A percentile compares a stretch with the other conserved stretches of the same genome.
Conservation (phyloP, 2,113 vertebrate species). For the Macrotus californicus region DNA sequence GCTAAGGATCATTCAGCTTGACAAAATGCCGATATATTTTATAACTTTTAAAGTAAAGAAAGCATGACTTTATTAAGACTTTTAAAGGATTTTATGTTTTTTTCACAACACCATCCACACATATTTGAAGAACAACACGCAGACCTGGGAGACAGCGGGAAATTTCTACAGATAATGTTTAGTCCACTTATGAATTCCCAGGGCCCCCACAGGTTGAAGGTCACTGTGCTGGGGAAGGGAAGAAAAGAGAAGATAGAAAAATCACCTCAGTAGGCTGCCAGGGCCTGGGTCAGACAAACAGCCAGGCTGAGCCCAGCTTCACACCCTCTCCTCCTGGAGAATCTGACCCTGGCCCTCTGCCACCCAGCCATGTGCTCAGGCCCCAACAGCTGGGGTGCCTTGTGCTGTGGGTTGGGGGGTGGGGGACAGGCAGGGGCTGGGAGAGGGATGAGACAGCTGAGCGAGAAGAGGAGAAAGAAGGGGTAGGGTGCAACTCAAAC, state of each 20-base stretch:
- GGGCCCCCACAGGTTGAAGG: not conserved
- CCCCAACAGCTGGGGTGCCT: slow-evolving; percentile 19
- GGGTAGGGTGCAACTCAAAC: not conserved
- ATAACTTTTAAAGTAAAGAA: not conserved
- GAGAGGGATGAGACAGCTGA: not conserved
- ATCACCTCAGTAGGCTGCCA: not conserved
- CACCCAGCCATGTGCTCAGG: not conserved
- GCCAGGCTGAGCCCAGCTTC: not conserved
- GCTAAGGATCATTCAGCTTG: not conserved
- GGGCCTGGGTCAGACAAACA: not conserved
- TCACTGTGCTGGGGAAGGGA: not conserved
- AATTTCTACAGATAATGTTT: not conserved
- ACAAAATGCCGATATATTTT: not conserved
- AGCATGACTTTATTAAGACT: not conserved
- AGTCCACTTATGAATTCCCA: not conserved
- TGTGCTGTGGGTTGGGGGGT: not conserved
- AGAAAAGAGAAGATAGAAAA: not conserved
- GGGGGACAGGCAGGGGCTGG: not conserved
- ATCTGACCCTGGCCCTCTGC: not conserved
- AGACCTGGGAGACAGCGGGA: not conserved
- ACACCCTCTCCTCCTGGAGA: not conserved
- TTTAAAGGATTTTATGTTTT: not conserved
- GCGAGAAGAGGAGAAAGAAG: not conserved
- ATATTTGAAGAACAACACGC: not conserved
- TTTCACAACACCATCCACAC: not conserved